Percentiles rank a stretch among this genome's conserved stretches.
Conservation (phyloP, 2,888 invertebrate species). For the Cylloceria caligata region DNA sequence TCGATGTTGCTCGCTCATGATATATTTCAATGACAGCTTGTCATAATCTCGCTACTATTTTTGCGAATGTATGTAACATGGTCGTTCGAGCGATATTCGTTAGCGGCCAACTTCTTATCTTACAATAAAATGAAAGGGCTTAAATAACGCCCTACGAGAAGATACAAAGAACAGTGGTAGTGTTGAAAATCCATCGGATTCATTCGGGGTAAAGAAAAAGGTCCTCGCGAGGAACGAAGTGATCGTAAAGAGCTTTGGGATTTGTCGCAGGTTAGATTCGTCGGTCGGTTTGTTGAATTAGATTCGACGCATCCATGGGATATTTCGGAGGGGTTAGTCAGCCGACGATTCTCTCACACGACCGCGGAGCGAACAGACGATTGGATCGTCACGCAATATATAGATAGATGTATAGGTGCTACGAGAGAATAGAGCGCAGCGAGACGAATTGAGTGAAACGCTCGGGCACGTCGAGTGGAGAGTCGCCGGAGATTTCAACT, state of each 20-base stretch:
- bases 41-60: neutral
- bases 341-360: slow-evolving; percentile 11
- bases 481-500: slow-evolving; percentile 37
- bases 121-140: neutral
- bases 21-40: too few species aligned
- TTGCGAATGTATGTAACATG: neutral
- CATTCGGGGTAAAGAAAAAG: slow-evolving; percentile 13
- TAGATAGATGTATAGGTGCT: slow-evolving; percentile 41
- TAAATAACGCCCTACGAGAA: neutral
- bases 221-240: slow-evolving; percentile 11
- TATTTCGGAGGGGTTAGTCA: slow-evolving; percentile 22
- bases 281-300: slow-evolving; percentile 63
- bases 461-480: slow-evolving; percentile 50
- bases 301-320: slow-evolving; percentile 51
- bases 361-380: slow-evolving; percentile 35
- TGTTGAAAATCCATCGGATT: slow-evolving; percentile 5
- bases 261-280: slow-evolving; percentile 60
- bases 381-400: slow-evolving; percentile 54
- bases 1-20: too few species aligned
- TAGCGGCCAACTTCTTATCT: neutral
- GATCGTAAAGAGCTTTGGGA: slow-evolving; percentile 42
- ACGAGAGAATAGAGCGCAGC: slow-evolving; percentile 46
- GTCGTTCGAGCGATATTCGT: slow-evolving; percentile 3
- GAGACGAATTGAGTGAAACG: slow-evolving; percentile 52
- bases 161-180: neutral